A percentile compares a stretch with the other conserved stretches of the same genome.
Conservation (phyloP, 2,888 invertebrate species). For the Brachypterus glaber region DNA sequence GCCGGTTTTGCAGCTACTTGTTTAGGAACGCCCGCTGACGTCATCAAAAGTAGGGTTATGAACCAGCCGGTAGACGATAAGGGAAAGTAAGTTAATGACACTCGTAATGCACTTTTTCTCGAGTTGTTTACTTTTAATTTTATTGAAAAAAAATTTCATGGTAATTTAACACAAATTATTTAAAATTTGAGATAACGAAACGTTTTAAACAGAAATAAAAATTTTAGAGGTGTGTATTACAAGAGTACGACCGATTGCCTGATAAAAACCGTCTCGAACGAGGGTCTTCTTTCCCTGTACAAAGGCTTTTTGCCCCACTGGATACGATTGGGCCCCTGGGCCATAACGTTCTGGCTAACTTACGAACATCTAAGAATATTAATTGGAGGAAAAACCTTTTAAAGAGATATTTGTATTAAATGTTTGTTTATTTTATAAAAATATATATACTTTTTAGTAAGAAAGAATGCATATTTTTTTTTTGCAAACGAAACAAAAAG, state of each 20-base stretch:
- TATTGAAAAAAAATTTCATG: no score
- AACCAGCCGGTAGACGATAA: conserved; percentile 73
- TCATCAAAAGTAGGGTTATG: conserved; percentile 89
- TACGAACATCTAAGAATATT: no score
- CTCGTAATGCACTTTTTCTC: no score
- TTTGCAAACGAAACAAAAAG: no score
- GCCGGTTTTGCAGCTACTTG: conserved; percentile 84
- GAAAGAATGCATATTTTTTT: no score
- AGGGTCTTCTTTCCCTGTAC: conserved; percentile 78
- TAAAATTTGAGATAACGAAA: no score
- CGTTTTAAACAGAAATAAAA: no score
- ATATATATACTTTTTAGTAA: no score
- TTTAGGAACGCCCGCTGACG: conserved; percentile 88
- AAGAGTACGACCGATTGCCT: conserved; percentile 80
- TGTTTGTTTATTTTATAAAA: no score
- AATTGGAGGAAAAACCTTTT: no score
- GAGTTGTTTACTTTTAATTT: conserved; percentile 24
- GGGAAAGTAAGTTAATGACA: conserved; percentile 63
- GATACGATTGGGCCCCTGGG: conserved; percentile 93
- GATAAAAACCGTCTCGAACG: conserved; percentile 72
- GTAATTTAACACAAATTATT: no score
- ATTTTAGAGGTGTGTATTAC: conserved; percentile 69
- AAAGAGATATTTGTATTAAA: no score
- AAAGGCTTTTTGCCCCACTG: conserved; percentile 91
- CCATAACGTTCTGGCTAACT: conserved; percentile 88